Evolutionary conservation across 2,888 invertebrate genomes (phyloP).

Genomic region (Nudaria mundana): DNA sequence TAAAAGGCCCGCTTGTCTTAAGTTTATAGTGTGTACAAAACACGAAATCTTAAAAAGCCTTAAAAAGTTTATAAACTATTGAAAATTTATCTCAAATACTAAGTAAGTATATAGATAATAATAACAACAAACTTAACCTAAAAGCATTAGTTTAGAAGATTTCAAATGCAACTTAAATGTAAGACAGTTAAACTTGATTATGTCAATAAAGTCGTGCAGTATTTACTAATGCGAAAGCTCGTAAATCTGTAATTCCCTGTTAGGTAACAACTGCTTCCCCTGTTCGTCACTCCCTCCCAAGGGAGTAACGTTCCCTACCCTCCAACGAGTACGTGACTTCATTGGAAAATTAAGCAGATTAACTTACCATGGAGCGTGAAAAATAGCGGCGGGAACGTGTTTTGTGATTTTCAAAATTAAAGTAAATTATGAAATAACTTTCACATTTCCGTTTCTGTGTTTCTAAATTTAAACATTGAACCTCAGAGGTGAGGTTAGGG

Average conservation of each 20-base stretch:
- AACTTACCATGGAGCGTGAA: constrained; percentile 27
- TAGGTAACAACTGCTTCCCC: constrained; percentile 7
- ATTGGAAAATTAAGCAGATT: constrained; percentile 33
- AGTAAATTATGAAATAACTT: constrained; percentile 26
- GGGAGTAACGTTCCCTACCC: constrained; percentile 7
- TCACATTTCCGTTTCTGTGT: not conserved
- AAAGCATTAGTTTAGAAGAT: too few relatives aligned
- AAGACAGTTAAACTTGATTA: constrained; percentile 6
- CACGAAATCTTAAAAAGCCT: too few relatives aligned
- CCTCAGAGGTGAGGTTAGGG: not conserved
- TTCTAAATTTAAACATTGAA: not conserved
- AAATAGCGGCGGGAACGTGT: constrained; percentile 26
- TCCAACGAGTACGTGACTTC: constrained; percentile 30
- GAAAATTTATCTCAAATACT: too few relatives aligned
- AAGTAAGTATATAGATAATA: too few relatives aligned
- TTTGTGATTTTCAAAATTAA: constrained; percentile 25
- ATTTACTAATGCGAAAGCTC: constrained; percentile 22
- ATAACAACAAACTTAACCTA: too few relatives aligned
- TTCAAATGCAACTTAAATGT: too few relatives aligned
- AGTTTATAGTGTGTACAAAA: too few relatives aligned
- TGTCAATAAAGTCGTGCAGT: constrained; percentile 11
- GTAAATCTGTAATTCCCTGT: constrained; percentile 13
- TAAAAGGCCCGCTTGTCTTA: too few relatives aligned
- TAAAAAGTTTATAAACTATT: too few relatives aligned
- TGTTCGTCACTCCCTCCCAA: not conserved